Evolutionary conservation across 2,113 vertebrate genomes (phyloP), one percentile per base, ranked within the genome.

Genomic region (Calonectris borealis): DNA sequence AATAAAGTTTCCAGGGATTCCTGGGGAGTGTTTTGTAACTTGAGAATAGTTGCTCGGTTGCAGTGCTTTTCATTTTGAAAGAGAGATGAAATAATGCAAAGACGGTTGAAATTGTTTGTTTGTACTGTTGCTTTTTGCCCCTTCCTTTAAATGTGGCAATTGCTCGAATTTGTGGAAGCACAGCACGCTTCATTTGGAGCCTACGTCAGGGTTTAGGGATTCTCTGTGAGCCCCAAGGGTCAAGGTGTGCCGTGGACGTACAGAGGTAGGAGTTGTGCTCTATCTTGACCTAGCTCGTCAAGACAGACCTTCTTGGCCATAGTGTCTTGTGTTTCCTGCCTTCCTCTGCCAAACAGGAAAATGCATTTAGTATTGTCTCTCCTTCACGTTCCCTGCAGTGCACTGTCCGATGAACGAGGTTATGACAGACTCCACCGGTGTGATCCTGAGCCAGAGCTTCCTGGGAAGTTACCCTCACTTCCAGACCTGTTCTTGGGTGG

Each of bases 401-500:
- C 99, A 98, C 20, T 99, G 99, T 91, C 99, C 99, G 11, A 99
- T 99, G 96, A 99, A 99, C 20, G 99, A 99, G 97, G 97, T 99
- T 4, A 88, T 99, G 93, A 99, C 98, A 0, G 99, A 99, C 70
- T 99, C 99, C 90, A 99, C 98, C 0, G 99, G 99, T 0, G 99
- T 99, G 86, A 99, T 99, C 98, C 98, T 99, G 88, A 99, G 99
- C 96, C 99, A 99, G 98, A 99, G 99, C 52, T 99, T 98, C 69
- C 98, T 99, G 34, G 99, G 97, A 0, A 99, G 98, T n/a, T 99
- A 99, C 85, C 99, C 99, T 4, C 99, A 99, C 86, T 99, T 99
- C 52, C 99, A 99, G 97, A 99, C 99, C 42, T 99, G 99, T 83
- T 99, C 99, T 26, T 99, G 99, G 99, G 98, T 99, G 88, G 98